Base-by-base conservation (phyloP, 2,888 invertebrate genomes). In the Caenorhabditis afra region DNA sequence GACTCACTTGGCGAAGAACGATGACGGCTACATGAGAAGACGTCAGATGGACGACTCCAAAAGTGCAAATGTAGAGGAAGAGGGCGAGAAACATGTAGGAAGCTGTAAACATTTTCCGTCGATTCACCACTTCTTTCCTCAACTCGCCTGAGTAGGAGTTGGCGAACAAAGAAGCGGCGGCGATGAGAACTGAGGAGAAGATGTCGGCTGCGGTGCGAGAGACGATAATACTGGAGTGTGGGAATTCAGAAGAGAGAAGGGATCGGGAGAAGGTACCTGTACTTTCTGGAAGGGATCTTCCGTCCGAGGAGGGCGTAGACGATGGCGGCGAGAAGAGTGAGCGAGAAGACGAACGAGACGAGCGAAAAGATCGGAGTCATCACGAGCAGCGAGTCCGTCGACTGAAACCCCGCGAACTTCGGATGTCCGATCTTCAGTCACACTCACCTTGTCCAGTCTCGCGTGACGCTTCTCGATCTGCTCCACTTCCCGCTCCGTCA, bases 51-150 rank as follows among this genome's bases (percentile, higher is more conserved):
- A 87, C 66, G 37, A 85, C 79, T 22, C 82, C 85, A 45, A 87
- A 87, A n/a, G 87, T 85, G 35, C 82, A 79, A 35, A 87, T 78
- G 62, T 79, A 84, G n/a, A 87, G 81, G 62, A 83, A 86, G 3
- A 87, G 67, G 55, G 85, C 81, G 8, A 86, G 78, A 50, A 86
- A 73, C 62, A 86, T 81, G 66, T 84, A 83, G 18, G 85, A 86
- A 39, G 84, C 84, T 53, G 84, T 71, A 70, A 66, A 12, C 18
- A 8, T 18, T n/a, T n/a, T n/a, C n/a, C n/a, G 14, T 29, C 7
- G 49, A 57, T 16, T 29, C 4, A n/a, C n/a, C 29, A 29, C 29
- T 29, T 29, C 29, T 7, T 29, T 29, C 7, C 29, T 7, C 3
- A 44, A 58, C 53, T 23, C 23, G 68, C 74, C 79, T 14, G 74